Evolutionary conservation across 2,888 invertebrate species (phyloP), one percentile per base, ranked within the genome.

Genomic region (Drosophila sordidula): DNA sequence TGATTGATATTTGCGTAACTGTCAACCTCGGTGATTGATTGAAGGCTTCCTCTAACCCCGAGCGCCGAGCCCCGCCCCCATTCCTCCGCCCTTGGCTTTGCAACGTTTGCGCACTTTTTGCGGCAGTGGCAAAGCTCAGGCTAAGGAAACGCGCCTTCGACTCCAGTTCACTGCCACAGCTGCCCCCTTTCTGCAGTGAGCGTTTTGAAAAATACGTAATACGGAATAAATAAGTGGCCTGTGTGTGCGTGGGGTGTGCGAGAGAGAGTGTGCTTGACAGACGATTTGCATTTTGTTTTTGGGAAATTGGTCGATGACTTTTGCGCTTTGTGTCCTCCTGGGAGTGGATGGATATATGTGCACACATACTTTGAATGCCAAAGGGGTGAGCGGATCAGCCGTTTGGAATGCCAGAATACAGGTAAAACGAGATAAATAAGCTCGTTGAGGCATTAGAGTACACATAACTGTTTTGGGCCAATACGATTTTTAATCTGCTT

Each of bases 1-100:
- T 83, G 83, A 88, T 88, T 83, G 89, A 83, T 83, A 83, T 83
- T 83, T 83, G 89, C 83, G 89, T 87, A 83, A 88, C 87, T 87
- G 83, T 83, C 83, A 83, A 75, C 87, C 71, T 70, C 62, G 84
- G 81, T 87, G 83, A 83, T 83, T 83, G 83, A 83, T 83, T 83
- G 89, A 87, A 83, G 89, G 71, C 81, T 78, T 78, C 67, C 70
- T 46, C 45, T 34, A 34, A 22, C 51, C 38, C 46, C 52, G 32
- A 12, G 38, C 29, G 14, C 22, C 41, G 5, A 6, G 5, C 16
- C 5, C 14, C 2, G 36, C 22, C 42, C 26, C 36, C 22, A n/a
- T 18, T 11, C n/a, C 16, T 3, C n/a, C 1, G 22, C 22, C 4
- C 22, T 25, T 50, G 51, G 18, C 46, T 5, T n/a, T 6, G n/a